Conservation (phyloP, 2,888 invertebrate genomes). For the Mythimna albipuncta region DNA sequence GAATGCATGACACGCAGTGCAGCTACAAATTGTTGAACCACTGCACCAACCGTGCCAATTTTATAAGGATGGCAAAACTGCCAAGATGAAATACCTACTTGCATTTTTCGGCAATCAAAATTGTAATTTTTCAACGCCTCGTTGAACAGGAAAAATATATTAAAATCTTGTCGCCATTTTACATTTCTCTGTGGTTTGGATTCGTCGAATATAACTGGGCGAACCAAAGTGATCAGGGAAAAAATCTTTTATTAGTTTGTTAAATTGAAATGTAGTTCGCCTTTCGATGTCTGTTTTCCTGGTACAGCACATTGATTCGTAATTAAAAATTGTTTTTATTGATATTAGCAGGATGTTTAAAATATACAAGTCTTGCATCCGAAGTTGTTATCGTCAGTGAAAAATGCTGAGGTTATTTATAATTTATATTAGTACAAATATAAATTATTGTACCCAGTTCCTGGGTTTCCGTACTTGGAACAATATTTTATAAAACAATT, state of each 20-base stretch:
- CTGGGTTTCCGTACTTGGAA: neutral
- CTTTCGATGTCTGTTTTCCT: slow-evolving; percentile 24
- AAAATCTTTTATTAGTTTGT: slow-evolving; percentile 8
- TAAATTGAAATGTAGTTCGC: slow-evolving; percentile 30
- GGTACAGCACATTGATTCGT: slow-evolving; percentile 20
- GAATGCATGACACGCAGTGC: too few species aligned
- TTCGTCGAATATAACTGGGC: neutral
- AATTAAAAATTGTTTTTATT: slow-evolving; percentile 42
- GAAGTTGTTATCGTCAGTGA: neutral
- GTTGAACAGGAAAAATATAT: slow-evolving; percentile 36
- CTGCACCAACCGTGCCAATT: too few species aligned
- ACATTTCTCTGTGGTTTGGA: slow-evolving; percentile 7
- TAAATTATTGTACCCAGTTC: slow-evolving; percentile 21
- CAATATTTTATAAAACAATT: neutral
- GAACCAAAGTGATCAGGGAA: slow-evolving; percentile 9
- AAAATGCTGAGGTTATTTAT: slow-evolving; percentile 6
- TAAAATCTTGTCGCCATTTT: neutral
- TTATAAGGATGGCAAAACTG: slow-evolving; percentile 4
- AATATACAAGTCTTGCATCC: slow-evolving; percentile 20
- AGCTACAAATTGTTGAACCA: neutral
- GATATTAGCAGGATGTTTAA: slow-evolving; percentile 42
- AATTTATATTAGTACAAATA: slow-evolving; percentile 15
- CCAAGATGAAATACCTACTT: neutral
- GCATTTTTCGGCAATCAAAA: neutral
- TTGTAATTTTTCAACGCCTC: neutral